A percentile compares a stretch with the other conserved stretches of the same genome.
phyloP scores from a whole-genome alignment of 2,113 vertebrate genomes.

The Alectura lathami region DNA sequence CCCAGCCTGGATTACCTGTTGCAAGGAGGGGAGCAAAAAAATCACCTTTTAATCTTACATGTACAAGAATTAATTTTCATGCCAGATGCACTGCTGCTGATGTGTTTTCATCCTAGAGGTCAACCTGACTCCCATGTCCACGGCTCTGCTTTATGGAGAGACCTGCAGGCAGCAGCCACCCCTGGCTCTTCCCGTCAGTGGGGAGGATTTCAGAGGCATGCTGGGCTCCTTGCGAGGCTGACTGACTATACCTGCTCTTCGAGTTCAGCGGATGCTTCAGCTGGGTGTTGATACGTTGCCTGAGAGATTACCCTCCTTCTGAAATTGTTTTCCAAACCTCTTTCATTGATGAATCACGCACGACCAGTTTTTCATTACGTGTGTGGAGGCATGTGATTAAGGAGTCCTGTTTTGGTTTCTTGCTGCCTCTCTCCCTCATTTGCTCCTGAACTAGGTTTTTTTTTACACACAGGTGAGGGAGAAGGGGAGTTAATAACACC shows the following conservation, averaged over 20 bases:
- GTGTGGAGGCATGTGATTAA: background rate
- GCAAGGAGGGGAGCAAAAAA: background rate
- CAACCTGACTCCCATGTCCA: background rate
- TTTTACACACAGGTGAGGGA: background rate
- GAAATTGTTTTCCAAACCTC: constrained; percentile 59
- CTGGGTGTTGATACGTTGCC: constrained; percentile 64
- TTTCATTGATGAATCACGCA: constrained; percentile 24
- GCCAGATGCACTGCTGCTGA: background rate
- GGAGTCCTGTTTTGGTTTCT: background rate
- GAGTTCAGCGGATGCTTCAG: constrained; percentile 52
- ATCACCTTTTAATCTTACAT: background rate
- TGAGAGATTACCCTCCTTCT: constrained; percentile 45
- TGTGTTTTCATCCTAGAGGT: background rate
- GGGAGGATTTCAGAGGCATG: background rate
- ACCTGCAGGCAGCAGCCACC: background rate
- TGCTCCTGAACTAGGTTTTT: accelerated
- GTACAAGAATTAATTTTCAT: background rate
- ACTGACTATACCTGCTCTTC: constrained; percentile 60
- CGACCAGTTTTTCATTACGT: constrained; percentile 9
- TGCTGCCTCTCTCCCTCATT: background rate
- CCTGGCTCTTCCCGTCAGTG: background rate
- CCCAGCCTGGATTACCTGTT: background rate
- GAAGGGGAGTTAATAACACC: background rate
- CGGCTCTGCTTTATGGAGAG: background rate
- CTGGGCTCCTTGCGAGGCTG: background rate